Conservation (phyloP, 2,113 vertebrate species). For the Hystrix cristata region DNA sequence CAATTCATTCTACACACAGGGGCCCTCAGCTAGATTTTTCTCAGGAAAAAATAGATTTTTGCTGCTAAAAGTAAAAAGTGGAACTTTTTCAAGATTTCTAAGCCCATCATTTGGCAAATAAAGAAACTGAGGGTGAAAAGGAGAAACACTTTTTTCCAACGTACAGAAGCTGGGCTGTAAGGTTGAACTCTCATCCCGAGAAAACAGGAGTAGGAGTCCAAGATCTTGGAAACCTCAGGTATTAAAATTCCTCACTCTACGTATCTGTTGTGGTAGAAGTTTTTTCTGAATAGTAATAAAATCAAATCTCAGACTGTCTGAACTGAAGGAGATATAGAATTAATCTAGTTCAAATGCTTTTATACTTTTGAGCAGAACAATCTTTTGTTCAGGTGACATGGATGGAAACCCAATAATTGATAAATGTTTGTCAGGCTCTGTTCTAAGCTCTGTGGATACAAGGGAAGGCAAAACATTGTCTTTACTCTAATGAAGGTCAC, state of each 20-base stretch:
- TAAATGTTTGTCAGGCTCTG: neutral
- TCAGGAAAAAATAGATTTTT: neutral
- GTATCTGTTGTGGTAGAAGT: neutral
- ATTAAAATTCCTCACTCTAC: neutral
- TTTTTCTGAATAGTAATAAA: neutral
- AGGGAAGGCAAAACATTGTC: neutral
- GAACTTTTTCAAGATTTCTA: neutral
- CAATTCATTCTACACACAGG: neutral
- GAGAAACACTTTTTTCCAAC: neutral
- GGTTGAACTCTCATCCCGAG: neutral
- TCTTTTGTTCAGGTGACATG: neutral
- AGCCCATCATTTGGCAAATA: neutral
- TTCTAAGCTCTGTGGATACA: neutral
- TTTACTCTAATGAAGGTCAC: neutral
- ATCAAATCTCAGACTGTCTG: constrained; percentile 13
- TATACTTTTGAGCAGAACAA: neutral
- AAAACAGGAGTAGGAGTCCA: neutral
- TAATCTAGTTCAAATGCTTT: neutral
- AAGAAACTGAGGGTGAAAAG: neutral
- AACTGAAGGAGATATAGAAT: neutral
- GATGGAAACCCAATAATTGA: neutral
- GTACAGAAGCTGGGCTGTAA: neutral
- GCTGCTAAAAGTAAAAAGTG: neutral
- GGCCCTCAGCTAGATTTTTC: neutral
- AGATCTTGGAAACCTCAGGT: neutral